These are phyloP conservation scores for Drosophila elegans DNA, from an alignment of 1,140 invertebrate species.

Conservation along the genomic window DNA sequence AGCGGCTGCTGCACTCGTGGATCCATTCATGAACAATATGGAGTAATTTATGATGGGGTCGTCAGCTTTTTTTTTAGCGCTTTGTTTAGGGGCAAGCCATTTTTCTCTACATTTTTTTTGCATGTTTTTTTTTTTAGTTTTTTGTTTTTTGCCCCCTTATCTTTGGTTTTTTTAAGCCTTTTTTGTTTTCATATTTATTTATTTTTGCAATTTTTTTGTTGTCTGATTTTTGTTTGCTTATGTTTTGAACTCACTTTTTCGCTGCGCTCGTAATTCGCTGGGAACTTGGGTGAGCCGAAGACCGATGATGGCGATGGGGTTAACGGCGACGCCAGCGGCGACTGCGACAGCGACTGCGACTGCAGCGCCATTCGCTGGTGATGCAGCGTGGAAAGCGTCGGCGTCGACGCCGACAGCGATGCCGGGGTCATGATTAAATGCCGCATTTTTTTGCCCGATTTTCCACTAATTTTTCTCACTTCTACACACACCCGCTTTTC, in stretches of 20 bases:
- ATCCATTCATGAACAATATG: conserved; percentile 57
- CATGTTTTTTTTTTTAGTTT: no score
- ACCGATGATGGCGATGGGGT: conserved; percentile 62
- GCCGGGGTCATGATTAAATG: conserved; percentile 81
- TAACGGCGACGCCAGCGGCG: conserved; percentile 49
- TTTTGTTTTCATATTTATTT: no score
- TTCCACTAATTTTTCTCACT: conserved; percentile 49
- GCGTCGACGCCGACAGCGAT: conserved; percentile 79
- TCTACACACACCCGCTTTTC: conserved; percentile 31
- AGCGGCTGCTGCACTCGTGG: conserved; percentile 25
- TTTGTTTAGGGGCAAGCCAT: conserved; percentile 1
- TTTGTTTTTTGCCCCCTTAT: not conserved
- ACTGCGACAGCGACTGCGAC: conserved; percentile 54
- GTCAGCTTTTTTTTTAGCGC: conserved; percentile 7
- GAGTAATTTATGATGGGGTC: conserved; percentile 54
- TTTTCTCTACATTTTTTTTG: conserved; percentile 6
- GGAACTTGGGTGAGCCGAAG: conserved; percentile 78
- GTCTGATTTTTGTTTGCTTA: conserved; percentile 12
- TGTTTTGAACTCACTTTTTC: conserved; percentile 80
- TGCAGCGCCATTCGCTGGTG: conserved; percentile 69
- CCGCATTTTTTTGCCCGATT: conserved; percentile 52
- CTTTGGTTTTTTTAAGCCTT: no score
- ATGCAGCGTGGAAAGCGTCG: conserved; percentile 74
- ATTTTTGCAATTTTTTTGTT: conserved; percentile 15
- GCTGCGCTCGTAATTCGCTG: conserved; percentile 82